phyloP scores from a whole-genome alignment of 2,797 vertebrate species.

The Danio choprae region DNA sequence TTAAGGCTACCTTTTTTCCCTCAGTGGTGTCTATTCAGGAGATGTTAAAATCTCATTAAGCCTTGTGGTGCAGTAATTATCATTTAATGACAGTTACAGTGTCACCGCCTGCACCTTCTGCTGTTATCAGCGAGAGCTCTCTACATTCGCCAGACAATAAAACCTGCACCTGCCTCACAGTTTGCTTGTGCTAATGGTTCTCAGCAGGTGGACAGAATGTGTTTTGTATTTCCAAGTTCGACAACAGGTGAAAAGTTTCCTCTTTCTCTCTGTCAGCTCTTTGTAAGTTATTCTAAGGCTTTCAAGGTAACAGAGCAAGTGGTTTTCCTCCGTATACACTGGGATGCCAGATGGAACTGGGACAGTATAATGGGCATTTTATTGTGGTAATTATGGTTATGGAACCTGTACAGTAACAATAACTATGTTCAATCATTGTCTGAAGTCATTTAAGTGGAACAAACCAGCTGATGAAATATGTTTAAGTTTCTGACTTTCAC shows the following conservation, averaged over 20 bases:
- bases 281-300: slow-evolving; percentile 8
- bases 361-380: slow-evolving; percentile 53
- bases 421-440: slow-evolving; percentile 71
- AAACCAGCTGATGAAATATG: slow-evolving; percentile 65
- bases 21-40: slow-evolving; percentile 24
- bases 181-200: slow-evolving; percentile 67
- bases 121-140: slow-evolving; percentile 46
- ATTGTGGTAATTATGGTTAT: slow-evolving; percentile 65
- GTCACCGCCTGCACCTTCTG: slow-evolving; percentile 47
- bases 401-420: slow-evolving; percentile 71
- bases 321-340: background rate
- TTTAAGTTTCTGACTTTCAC: slow-evolving; percentile 18
- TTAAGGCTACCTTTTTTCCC: slow-evolving; percentile 45
- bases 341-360: slow-evolving; percentile 9
- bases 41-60: slow-evolving; percentile 58
- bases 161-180: slow-evolving; percentile 62
- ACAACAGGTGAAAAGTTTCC: slow-evolving; percentile 28
- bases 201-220: slow-evolving; percentile 66
- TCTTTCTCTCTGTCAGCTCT: background rate
- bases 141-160: slow-evolving; percentile 27
- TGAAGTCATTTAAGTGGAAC: slow-evolving; percentile 67
- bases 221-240: slow-evolving; percentile 70
- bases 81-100: slow-evolving; percentile 62
- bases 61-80: slow-evolving; percentile 53
- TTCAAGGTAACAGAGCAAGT: slow-evolving; percentile 16